Percentiles rank a stretch among this genome's conserved stretches.
Conservation (phyloP, 2,113 vertebrate genomes). For the Cranoglanis bouderius region DNA sequence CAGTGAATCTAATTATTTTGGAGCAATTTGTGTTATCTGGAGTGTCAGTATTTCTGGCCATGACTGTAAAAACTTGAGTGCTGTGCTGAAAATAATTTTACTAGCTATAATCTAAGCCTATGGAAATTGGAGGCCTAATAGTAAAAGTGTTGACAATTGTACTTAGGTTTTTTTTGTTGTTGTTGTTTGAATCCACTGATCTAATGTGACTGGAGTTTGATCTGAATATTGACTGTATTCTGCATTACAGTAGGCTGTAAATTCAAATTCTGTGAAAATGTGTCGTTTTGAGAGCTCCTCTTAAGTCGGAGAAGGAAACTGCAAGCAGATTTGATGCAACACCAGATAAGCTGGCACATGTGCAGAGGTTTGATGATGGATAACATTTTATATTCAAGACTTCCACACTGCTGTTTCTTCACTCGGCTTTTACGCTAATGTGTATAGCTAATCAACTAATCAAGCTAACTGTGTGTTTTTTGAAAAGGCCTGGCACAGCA, state of each 20-base stretch:
- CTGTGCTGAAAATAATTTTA: neutral
- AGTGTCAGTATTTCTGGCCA: neutral
- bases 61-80: neutral
- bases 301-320: neutral
- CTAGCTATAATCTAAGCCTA: neutral
- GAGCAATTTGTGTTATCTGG: neutral
- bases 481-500: neutral
- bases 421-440: neutral
- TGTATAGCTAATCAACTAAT: neutral
- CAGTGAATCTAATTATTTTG: neutral
- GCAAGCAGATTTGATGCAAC: neutral
- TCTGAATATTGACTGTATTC: neutral
- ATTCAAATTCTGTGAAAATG: neutral
- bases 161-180: neutral
- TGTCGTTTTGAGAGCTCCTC: neutral
- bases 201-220: neutral
- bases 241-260: neutral
- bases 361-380: neutral
- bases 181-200: too few relatives aligned
- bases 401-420: neutral
- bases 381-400: neutral
- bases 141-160: neutral
- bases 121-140: neutral
- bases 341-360: neutral
- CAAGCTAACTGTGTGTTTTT: neutral